Evolutionary conservation across 2,113 vertebrate species (phyloP).

Genomic region (pig (Sus scrofa)): T2T-Sscrofa CM000812.6:128421001-128421500

Average conservation of each 20-base stretch:
- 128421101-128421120: background rate
- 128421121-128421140: constrained; percentile 46
- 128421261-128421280: background rate
- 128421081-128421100: background rate
- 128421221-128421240: constrained; percentile 1
- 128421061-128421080: background rate
- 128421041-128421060: background rate
- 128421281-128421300: background rate
- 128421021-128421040: background rate
- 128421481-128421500: background rate
- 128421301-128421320: background rate
- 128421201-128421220: background rate
- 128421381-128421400: background rate
- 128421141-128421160: constrained; percentile 16
- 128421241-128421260: background rate
- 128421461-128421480: background rate
- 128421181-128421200: background rate
- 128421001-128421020: background rate
- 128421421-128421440: background rate
- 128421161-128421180: constrained; percentile 11
- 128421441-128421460: background rate
- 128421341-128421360: background rate
- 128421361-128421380: background rate
- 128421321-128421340: background rate
- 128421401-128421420: background rate